Percentiles rank a stretch among this genome's conserved stretches.
Conservation (phyloP, 2,888 invertebrate genomes). For the Mechanitis mazaeus region DNA sequence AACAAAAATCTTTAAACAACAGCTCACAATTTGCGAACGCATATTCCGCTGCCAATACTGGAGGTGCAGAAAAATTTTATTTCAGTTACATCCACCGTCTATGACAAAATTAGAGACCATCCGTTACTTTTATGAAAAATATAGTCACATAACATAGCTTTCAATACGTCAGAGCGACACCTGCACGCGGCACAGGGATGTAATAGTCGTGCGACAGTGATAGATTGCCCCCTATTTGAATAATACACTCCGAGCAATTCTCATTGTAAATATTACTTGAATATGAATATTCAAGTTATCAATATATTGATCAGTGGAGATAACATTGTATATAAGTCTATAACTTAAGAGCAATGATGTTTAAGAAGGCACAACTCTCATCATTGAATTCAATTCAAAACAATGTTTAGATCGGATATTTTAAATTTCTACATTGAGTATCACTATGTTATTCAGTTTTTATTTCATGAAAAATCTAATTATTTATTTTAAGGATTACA, state of each 20-base stretch:
- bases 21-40: background rate
- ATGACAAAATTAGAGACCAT: constrained; percentile 5
- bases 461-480: no score
- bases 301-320: background rate
- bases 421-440: no score
- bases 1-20: background rate
- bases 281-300: constrained; percentile 5
- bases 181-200: constrained; percentile 32
- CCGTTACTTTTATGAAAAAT: constrained; percentile 7
- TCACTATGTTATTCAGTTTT: no score
- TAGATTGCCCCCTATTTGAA: constrained; percentile 39
- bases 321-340: no score
- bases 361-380: no score
- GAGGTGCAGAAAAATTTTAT: background rate
- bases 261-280: constrained; percentile 16
- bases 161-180: constrained; percentile 36
- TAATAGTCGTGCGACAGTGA: constrained; percentile 37
- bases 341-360: no score
- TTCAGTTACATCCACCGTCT: constrained; percentile 1
- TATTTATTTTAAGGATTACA: no score
- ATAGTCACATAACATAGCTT: constrained; percentile 21
- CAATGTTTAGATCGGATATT: no score
- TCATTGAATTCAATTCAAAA: no score
- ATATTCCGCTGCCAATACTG: background rate
- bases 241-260: constrained; percentile 29